Evolutionary conservation across 2,113 vertebrate species (phyloP).

Genomic region (Pygoscelis antarcticus): DNA sequence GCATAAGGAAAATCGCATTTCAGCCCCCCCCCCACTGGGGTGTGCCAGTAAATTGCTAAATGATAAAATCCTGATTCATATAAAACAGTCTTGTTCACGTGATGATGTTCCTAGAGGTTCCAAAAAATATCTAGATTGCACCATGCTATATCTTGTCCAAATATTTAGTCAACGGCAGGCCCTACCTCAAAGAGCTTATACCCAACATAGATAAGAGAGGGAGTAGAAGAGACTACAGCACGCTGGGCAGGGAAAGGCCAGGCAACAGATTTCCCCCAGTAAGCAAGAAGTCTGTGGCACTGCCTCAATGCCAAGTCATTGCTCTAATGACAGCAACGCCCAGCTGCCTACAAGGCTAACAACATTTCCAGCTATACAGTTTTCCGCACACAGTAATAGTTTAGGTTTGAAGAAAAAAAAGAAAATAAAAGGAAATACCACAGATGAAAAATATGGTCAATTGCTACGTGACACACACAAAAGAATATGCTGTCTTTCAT

Average conservation of each 20-base stretch:
- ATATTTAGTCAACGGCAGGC: conserved; percentile 6
- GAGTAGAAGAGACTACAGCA: background rate
- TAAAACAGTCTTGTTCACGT: background rate
- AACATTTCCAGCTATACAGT: background rate
- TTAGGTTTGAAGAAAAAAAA: background rate
- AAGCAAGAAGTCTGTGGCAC: background rate
- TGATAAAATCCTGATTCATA: background rate
- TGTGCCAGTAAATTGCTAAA: background rate
- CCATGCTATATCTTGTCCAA: background rate
- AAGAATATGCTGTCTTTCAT: background rate
- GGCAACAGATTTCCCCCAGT: background rate
- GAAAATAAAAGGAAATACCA: background rate
- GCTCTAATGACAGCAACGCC: background rate
- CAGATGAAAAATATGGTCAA: background rate
- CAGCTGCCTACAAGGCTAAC: background rate
- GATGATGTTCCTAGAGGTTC: background rate
- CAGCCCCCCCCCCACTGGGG: background rate
- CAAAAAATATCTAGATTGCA: background rate
- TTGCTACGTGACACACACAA: background rate
- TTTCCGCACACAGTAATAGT: background rate
- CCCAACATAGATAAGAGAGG: background rate
- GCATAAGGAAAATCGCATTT: conserved; percentile 17
- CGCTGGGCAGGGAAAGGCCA: background rate
- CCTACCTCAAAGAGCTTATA: background rate
- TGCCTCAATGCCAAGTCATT: background rate